A percentile compares a stretch with the other conserved stretches of the same genome.
Conservation (phyloP, 2,113 vertebrate species). For the Colius striatus region DNA sequence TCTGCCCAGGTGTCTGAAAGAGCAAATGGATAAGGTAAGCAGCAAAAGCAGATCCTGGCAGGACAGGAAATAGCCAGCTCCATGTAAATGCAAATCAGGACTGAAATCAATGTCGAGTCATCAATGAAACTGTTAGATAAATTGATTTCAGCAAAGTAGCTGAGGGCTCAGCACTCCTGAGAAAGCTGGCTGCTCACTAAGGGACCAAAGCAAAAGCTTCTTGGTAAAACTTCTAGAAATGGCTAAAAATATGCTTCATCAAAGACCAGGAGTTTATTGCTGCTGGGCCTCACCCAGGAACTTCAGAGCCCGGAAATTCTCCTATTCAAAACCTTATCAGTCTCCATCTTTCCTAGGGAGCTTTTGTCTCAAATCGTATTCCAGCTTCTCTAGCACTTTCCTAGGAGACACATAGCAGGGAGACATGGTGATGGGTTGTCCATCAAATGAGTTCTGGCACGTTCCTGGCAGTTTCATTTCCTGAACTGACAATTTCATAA, state of each 20-base stretch:
- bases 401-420: not conserved
- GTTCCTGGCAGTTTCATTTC: not conserved
- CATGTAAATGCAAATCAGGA: not conserved
- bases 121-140: not conserved
- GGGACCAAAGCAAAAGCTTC: not conserved
- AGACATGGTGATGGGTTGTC: not conserved
- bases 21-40: not conserved
- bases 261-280: not conserved
- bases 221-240: not conserved
- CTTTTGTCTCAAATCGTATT: not conserved
- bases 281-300: not conserved
- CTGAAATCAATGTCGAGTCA: not conserved
- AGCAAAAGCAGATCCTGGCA: not conserved
- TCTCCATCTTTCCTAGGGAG: not conserved
- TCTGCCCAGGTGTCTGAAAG: constrained; percentile 88
- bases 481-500: constrained; percentile 17
- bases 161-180: not conserved
- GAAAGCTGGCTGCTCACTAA: not conserved
- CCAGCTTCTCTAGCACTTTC: not conserved
- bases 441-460: not conserved
- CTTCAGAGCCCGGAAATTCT: not conserved
- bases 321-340: not conserved
- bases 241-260: not conserved
- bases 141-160: not conserved
- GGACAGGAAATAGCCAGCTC: not conserved